phyloP scores from a whole-genome alignment of 2,113 vertebrate species.

The Psilopsiagon aurifrons region DNA sequence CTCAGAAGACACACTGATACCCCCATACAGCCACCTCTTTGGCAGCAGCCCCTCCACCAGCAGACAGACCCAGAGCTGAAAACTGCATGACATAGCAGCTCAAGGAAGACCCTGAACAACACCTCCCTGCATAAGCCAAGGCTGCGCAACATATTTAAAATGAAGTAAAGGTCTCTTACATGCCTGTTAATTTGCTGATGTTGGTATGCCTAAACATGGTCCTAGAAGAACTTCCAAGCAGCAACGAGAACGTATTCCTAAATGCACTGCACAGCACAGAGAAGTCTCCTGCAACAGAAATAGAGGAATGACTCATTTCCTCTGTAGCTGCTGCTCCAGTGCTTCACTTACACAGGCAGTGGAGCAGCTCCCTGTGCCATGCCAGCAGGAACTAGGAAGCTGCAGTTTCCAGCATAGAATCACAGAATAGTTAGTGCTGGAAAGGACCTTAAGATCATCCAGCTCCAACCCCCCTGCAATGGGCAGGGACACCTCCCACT shows the following conservation, averaged over 20 bases:
- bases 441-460: too few species aligned
- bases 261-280: not conserved
- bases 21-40: not conserved
- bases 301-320: constrained; percentile 71
- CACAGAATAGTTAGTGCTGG: too few species aligned
- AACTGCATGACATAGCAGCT: not conserved
- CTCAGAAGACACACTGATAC: not conserved
- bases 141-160: not conserved
- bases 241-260: not conserved
- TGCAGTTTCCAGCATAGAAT: not conserved
- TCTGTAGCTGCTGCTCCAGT: constrained; percentile 29
- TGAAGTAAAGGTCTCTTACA: not conserved
- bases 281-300: constrained; percentile 38
- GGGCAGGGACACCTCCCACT: too few species aligned
- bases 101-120: not conserved
- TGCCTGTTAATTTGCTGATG: not conserved
- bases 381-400: not conserved
- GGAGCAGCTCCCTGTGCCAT: not conserved
- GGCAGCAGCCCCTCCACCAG: not conserved
- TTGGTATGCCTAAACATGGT: not conserved
- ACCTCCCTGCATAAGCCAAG: not conserved
- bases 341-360: not conserved
- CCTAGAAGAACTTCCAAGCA: not conserved
- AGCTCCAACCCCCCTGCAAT: too few species aligned
- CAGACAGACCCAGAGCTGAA: not conserved